phyloP scores from a whole-genome alignment of 1,140 invertebrate genomes.

The Drosophila baimaii region DNA sequence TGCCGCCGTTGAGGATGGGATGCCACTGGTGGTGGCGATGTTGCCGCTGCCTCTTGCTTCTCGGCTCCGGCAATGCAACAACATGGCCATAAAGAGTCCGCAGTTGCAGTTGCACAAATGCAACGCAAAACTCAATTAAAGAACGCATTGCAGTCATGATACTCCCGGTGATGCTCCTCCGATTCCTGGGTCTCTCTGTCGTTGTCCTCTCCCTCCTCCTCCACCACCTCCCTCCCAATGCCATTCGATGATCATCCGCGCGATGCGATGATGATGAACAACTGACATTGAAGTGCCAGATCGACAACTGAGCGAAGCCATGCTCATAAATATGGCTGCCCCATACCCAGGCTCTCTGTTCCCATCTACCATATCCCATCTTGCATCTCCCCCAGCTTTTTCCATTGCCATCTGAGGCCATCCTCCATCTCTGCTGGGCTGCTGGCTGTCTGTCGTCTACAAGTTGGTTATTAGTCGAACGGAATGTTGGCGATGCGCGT shows the following conservation, averaged over 20 bases:
- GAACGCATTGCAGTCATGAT: slow-evolving; percentile 78
- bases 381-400: slow-evolving; percentile 27
- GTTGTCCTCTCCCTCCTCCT: neutral
- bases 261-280: slow-evolving; percentile 70
- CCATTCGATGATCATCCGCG: slow-evolving; percentile 33
- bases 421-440: slow-evolving; percentile 29
- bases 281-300: slow-evolving; percentile 81
- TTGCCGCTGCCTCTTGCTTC: slow-evolving; percentile 30
- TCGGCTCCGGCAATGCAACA: slow-evolving; percentile 1
- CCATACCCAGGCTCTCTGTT: slow-evolving; percentile 31
- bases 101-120: slow-evolving; percentile 61
- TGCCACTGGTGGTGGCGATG: slow-evolving; percentile 41
- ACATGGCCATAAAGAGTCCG: slow-evolving; percentile 74
- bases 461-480: slow-evolving; percentile 82
- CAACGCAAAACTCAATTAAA: slow-evolving; percentile 82
- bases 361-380: slow-evolving; percentile 22
- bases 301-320: slow-evolving; percentile 68
- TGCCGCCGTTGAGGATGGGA: slow-evolving; percentile 26
- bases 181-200: slow-evolving; percentile 2
- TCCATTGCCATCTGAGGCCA: slow-evolving; percentile 28
- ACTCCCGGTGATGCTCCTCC: slow-evolving; percentile 39
- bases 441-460: slow-evolving; percentile 62
- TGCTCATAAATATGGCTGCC: slow-evolving; percentile 78
- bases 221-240: neutral
- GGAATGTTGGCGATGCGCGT: slow-evolving; percentile 82